A percentile compares a stretch with the other conserved stretches of the same genome.
These are phyloP conservation scores for Marcusenius ussheri DNA, from an alignment of 2,113 vertebrate species.

Conservation along the genomic window DNA sequence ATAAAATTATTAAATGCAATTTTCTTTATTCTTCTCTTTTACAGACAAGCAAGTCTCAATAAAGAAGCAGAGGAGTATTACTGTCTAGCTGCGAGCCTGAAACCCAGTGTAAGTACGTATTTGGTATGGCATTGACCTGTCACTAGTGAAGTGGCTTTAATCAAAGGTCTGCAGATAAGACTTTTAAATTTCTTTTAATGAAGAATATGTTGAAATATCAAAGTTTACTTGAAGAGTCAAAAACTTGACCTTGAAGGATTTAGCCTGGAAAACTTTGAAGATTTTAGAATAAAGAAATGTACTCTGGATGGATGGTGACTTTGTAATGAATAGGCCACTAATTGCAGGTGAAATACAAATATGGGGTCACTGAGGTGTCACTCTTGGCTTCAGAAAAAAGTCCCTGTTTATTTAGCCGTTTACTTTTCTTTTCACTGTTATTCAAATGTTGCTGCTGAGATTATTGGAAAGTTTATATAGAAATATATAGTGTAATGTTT, in stretches of 20 bases:
- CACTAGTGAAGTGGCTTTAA: background rate
- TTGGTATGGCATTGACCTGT: background rate
- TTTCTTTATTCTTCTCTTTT: conserved; percentile 9
- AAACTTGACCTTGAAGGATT: background rate
- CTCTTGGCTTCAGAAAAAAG: background rate
- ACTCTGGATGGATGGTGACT: background rate
- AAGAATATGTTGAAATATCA: background rate
- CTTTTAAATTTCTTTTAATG: background rate
- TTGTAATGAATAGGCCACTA: background rate
- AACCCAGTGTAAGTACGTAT: conserved; percentile 67
- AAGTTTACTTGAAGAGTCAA: background rate
- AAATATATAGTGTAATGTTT: background rate
- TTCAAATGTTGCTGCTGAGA: background rate
- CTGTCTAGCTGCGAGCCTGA: conserved; percentile 65
- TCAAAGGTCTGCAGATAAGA: background rate
- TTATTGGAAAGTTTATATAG: background rate
- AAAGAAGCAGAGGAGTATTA: conserved; percentile 74
- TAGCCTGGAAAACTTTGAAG: background rate
- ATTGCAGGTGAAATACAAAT: background rate
- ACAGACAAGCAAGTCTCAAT: conserved; percentile 74
- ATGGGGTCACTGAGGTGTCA: background rate
- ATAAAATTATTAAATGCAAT: background rate
- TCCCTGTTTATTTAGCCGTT: background rate
- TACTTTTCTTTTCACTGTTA: background rate
- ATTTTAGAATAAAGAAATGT: background rate